Evolutionary conservation across 2,797 vertebrate genomes (phyloP), one percentile per base, ranked within the genome.

Genomic region (Paratrypauchen microcephalus): DNA sequence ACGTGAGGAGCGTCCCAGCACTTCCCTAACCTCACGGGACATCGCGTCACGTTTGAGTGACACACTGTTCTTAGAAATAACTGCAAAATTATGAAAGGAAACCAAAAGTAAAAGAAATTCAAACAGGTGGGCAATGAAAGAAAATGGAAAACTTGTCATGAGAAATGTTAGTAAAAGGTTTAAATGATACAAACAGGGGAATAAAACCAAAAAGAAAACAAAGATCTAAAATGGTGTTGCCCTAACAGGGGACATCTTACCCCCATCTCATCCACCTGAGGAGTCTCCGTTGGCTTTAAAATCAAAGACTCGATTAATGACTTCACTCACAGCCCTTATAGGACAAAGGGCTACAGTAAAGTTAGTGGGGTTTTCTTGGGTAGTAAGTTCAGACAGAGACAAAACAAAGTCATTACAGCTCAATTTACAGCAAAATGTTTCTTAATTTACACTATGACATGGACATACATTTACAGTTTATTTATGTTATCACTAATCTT

Each of bases 231-330:
- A 87, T 88, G 87, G 79, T 84, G 87, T 83, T 81, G 73, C 85
- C 90, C 89, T 91, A 79, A 88, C 75, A 82, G 69, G 70, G 67
- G 80, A 93, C 88, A 80, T 96, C 97, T 99, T 99, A 99, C 98
- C 98, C 96, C 96, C 92, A 92, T 83, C 91, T 97, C 95, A 95
- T 97, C 96, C 93, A 97, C 95, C 95, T 95, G 94, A 93, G 96
- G 96, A 95, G 95, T 96, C 95, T 98, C 97, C 94, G 97, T 98
- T 95, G 97, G 96, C 97, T 99, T 99, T 95, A 95, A 98, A 96
- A 97, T 97, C 95, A 95, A 95, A 95, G 93, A 95, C 94, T 92
- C 91, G 74, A 90, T 96, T 96, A 96, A 97, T 93, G 85, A 88
- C 87, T 91, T 28, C 57, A 69, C 36, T 68, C 72, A 89, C 73